phyloP scores from a whole-genome alignment of 1,140 invertebrate genomes.

The Aphelenchoides besseyi region DNA sequence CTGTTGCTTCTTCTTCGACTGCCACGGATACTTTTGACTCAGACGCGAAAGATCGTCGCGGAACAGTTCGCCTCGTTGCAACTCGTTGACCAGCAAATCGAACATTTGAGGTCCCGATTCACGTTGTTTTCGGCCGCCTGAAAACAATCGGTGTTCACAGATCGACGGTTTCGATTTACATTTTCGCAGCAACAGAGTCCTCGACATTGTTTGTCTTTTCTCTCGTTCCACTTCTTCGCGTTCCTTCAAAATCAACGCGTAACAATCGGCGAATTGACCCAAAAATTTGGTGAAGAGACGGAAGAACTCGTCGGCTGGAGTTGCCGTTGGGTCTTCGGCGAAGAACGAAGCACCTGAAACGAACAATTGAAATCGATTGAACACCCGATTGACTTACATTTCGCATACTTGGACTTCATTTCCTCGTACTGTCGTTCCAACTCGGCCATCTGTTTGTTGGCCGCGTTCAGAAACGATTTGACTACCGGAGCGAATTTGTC shows the following conservation, averaged over 20 bases:
- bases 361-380: too few relatives aligned
- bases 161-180: slow-evolving; percentile 41
- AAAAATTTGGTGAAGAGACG: slow-evolving; percentile 87
- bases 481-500: slow-evolving; percentile 89
- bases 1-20: slow-evolving; percentile 31
- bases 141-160: slow-evolving; percentile 25
- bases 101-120: slow-evolving; percentile 68
- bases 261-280: slow-evolving; percentile 77
- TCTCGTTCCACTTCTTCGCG: slow-evolving; percentile 82
- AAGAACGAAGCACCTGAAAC: slow-evolving; percentile 70
- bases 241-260: slow-evolving; percentile 75
- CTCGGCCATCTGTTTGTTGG: slow-evolving; percentile 81
- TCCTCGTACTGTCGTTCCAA: slow-evolving; percentile 89
- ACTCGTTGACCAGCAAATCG: slow-evolving; percentile 90
- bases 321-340: slow-evolving; percentile 79
- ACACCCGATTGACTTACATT: too few relatives aligned
- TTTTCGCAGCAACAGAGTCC: slow-evolving; percentile 49
- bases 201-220: slow-evolving; percentile 83
- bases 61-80: slow-evolving; percentile 92
- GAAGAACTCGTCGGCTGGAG: slow-evolving; percentile 92
- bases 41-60: slow-evolving; percentile 79
- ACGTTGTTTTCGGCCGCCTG: slow-evolving; percentile 41
- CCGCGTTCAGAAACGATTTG: slow-evolving; percentile 86
- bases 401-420: slow-evolving; percentile 71
- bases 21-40: slow-evolving; percentile 76